Base-by-base conservation (phyloP, 2,888 invertebrate genomes). In the Aradus depressus region DNA sequence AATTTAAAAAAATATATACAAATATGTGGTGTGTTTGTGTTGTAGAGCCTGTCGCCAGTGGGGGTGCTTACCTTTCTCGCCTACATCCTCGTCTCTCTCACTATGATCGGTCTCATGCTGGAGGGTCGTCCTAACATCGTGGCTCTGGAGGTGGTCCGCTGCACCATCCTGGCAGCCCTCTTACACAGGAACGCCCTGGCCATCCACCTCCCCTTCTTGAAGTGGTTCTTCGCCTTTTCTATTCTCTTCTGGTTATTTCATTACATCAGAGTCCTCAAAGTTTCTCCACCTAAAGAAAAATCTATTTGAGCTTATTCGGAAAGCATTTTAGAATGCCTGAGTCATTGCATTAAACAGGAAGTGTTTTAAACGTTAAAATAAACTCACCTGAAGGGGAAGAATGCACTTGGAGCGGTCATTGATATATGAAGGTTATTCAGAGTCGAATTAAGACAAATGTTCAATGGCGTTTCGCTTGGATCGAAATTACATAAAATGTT, bases 71-170 rank as follows among this genome's bases (percentile, higher is more conserved):
- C 72, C 42, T 75, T 75, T 62, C 75, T 80, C 0, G 54, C 72
- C 37, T 82, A 81, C 70, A 77, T 84, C 58, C 72, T 84, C 38
- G 74, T 74, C 2, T 79, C 82, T 0, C 67, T 84, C 12, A 79
- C 79, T 1, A 70, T 77, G 21, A 80, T 84, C 44, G 84, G 84
- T 1, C 74, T 84, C 72, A 64, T 84, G 6, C 79, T 84, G 60
- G 84, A 84, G 60, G 75, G 78, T 60, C 74, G 75, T 35, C 72
- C 74, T 5, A 70, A 75, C 59, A 80, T 80, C 1, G 72, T 75
- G 5, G 62, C 75, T 2, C 68, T 80, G 28, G 85, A 85, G 66
- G 71, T 81, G 1, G 55, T 75, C 2, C 73, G 84, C 8, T 84
- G 84, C 62, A 70, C 76, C n/a, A 65, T 76, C 0, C 69, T 80